Conservation (phyloP, 2,888 invertebrate genomes). For the Lymantria monacha region DNA sequence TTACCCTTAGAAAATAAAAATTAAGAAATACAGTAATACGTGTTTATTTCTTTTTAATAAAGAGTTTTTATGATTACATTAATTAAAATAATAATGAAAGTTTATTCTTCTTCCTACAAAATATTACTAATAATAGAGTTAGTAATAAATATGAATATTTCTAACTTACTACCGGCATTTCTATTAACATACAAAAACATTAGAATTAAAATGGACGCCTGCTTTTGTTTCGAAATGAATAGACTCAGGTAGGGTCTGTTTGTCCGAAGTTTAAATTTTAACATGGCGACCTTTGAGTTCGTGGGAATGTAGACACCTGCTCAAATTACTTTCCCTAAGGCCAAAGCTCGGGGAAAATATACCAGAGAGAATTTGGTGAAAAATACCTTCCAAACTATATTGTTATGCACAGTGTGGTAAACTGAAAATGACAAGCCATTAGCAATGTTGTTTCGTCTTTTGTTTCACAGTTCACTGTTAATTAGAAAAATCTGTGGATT, state of each 20-base stretch:
- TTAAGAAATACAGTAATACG: too few species aligned
- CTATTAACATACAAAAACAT: slow-evolving; percentile 19
- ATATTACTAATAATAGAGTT: too few species aligned
- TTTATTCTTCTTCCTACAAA: too few species aligned
- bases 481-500: slow-evolving; percentile 13
- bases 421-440: slow-evolving; percentile 37
- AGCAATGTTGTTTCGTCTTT: slow-evolving; percentile 24
- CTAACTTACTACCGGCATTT: neutral
- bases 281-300: slow-evolving; percentile 40
- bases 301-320: slow-evolving; percentile 70
- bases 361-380: slow-evolving; percentile 37
- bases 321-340: slow-evolving; percentile 60
- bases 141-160: too few species aligned
- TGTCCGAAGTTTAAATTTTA: slow-evolving; percentile 43
- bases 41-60: too few species aligned
- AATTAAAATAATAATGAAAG: too few species aligned
- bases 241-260: slow-evolving; percentile 17
- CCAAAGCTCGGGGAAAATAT: slow-evolving; percentile 50
- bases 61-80: too few species aligned
- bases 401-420: slow-evolving; percentile 33
- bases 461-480: slow-evolving; percentile 13
- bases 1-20: too few species aligned
- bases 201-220: slow-evolving; percentile 9
- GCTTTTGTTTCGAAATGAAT: slow-evolving; percentile 17
- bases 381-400: slow-evolving; percentile 54